Evolutionary conservation across 2,888 invertebrate species (phyloP).

Genomic region (Tholera decimalis): DNA sequence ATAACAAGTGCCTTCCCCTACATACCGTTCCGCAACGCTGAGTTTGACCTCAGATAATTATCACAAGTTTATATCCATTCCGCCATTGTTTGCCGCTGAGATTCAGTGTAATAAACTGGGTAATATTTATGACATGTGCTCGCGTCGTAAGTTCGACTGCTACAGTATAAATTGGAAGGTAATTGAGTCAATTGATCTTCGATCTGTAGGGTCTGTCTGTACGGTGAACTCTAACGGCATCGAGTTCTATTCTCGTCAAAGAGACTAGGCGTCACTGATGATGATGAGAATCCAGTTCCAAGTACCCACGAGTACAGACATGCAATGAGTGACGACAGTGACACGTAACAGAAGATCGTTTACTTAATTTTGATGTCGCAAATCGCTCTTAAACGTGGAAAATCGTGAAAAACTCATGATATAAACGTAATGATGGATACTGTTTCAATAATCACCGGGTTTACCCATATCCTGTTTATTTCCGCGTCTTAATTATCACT

Average conservation of each 20-base stretch:
- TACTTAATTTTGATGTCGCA: conserved; percentile 60
- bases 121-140: conserved; percentile 79
- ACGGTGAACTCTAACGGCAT: background rate
- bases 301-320: conserved; percentile 58
- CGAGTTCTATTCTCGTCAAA: conserved; percentile 30
- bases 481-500: conserved; percentile 51
- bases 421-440: conserved; percentile 62
- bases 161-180: conserved; percentile 54
- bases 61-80: conserved; percentile 85
- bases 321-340: conserved; percentile 77
- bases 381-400: conserved; percentile 58
- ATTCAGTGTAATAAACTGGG: conserved; percentile 79
- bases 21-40: conserved; percentile 88
- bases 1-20: conserved; percentile 85
- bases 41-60: conserved; percentile 88
- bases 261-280: conserved; percentile 11
- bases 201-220: conserved; percentile 48
- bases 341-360: conserved; percentile 64
- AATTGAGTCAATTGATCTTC: conserved; percentile 72
- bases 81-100: conserved; percentile 85
- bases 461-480: conserved; percentile 79
- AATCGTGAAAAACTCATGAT: conserved; percentile 42
- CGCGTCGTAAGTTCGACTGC: conserved; percentile 36
- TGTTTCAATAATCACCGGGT: conserved; percentile 68
- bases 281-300: conserved; percentile 40